Evolutionary conservation across 1,140 invertebrate species (phyloP), one percentile per base, ranked within the genome.

Genomic region (Zophobas morio): DNA sequence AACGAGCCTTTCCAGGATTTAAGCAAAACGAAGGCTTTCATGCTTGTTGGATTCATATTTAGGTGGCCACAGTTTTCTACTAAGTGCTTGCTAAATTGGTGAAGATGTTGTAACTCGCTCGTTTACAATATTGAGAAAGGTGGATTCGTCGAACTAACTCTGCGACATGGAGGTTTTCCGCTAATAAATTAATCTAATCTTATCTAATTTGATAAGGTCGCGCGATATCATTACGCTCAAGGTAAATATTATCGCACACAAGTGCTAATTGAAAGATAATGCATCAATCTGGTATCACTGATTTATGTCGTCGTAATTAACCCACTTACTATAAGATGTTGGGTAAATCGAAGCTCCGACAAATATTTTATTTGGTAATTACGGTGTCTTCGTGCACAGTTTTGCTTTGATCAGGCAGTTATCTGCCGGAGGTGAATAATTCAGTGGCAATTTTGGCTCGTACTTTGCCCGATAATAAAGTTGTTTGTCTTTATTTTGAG

Each of bases 331-430:
- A 51, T 51, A 46, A 46, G 39, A 66, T 66, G 60, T 42, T 66
- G 33, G 33, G 36, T 42, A 37, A 66, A 46, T 66, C 60, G 49
- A 66, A 37, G 6, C 36, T 39, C n/a, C 6, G 33, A 42, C 60
- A 66, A 66, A 66, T 66, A 66, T 66, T 66, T 66, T 66, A 66
- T 66, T 66, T 66, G 33, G 39, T 66, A 47, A 66, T 66, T 66
- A 66, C 60, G 20, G 20, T 20, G 34, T 66, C 39, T 66, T 66
- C 60, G 60, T 66, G 60, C 6, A 1, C 1, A 42, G 37, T 66
- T 66, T 66, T 37, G 40, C 60, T 66, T 66, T 66, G 60, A 66
- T 46, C 60, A 57, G 8, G 35, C 8, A 4, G 54, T 57, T 57
- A 34, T 53, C 35, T 6, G 5, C 60, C 60, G 35, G 20, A 37